Percentiles rank a stretch among this genome's conserved stretches.
Evolutionary conservation across 2,113 vertebrate species (phyloP).

Genomic region (Mystacornis crossleyi): DNA sequence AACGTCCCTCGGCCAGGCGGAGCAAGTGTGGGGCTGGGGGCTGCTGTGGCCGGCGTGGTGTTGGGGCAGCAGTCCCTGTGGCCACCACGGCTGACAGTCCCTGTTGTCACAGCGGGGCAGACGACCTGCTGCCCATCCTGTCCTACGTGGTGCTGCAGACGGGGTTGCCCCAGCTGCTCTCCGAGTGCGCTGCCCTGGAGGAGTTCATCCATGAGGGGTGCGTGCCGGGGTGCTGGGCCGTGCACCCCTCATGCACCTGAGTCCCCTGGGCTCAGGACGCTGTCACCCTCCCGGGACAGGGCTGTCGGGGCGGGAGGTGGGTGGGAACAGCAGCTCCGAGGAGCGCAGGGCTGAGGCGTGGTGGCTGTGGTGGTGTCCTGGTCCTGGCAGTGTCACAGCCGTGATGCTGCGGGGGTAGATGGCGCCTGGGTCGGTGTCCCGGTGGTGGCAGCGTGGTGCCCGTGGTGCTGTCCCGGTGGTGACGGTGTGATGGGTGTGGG

Average conservation of each 20-base stretch:
- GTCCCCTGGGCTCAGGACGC: no score
- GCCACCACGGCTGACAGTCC: rapidly evolving
- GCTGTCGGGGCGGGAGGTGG: background rate
- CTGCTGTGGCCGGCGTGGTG: rapidly evolving
- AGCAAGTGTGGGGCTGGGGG: rapidly evolving
- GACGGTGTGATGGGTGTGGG: background rate
- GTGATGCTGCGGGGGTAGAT: no score
- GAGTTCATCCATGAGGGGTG: conserved; percentile 97
- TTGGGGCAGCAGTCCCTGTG: rapidly evolving
- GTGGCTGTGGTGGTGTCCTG: rapidly evolving
- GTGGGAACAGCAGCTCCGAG: background rate
- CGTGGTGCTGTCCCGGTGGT: rapidly evolving
- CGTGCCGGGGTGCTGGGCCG: rapidly evolving
- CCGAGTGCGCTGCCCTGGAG: conserved; percentile 91
- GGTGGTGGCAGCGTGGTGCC: background rate
- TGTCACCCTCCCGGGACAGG: rapidly evolving
- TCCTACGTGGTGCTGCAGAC: conserved; percentile 89
- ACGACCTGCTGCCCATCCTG: conserved; percentile 93
- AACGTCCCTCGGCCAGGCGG: rapidly evolving
- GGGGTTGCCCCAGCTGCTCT: conserved; percentile 87
- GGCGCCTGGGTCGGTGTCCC: background rate
- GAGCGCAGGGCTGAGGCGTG: background rate
- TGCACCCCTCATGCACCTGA: no score
- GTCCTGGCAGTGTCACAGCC: background rate
- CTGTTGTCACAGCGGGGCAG: conserved; percentile 82